These are phyloP conservation scores for Colostygia pectinataria DNA, from an alignment of 2,888 invertebrate species.

Conservation along the genomic window DNA sequence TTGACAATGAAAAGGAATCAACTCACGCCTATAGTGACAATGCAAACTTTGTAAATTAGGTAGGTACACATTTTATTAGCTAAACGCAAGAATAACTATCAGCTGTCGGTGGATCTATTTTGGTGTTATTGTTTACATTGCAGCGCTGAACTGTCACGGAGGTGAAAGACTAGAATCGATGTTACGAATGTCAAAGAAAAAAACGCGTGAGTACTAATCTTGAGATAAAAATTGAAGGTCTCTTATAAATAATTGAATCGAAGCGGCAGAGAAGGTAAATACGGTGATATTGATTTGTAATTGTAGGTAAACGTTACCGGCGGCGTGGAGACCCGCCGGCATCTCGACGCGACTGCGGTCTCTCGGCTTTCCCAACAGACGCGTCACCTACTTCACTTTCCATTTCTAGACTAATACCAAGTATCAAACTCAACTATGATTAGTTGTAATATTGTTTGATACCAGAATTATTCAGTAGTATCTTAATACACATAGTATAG, in stretches of 20 bases:
- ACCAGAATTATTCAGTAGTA: too few relatives aligned
- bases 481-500: too few relatives aligned
- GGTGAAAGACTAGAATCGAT: slow-evolving; percentile 23
- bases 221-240: not conserved
- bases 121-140: slow-evolving; percentile 51
- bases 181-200: slow-evolving; percentile 34
- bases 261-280: slow-evolving; percentile 37
- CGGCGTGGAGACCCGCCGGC: slow-evolving; percentile 65
- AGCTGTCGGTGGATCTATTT: slow-evolving; percentile 51
- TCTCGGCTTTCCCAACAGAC: slow-evolving; percentile 49
- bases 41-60: not conserved
- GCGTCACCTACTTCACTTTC: slow-evolving; percentile 28
- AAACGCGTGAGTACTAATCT: slow-evolving; percentile 41
- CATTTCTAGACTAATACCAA: too few relatives aligned
- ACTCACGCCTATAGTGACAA: not conserved
- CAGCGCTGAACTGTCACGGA: slow-evolving; percentile 38
- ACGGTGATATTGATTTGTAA: slow-evolving; percentile 63
- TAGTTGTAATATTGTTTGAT: too few relatives aligned
- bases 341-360: slow-evolving; percentile 68
- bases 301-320: slow-evolving; percentile 43
- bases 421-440: too few relatives aligned
- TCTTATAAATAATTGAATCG: too few relatives aligned
- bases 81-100: slow-evolving; percentile 43
- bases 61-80: slow-evolving; percentile 35
- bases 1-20: not conserved